These are phyloP conservation scores for Hylia prasina DNA, from an alignment of 2,113 vertebrate species.

Conservation along the genomic window DNA sequence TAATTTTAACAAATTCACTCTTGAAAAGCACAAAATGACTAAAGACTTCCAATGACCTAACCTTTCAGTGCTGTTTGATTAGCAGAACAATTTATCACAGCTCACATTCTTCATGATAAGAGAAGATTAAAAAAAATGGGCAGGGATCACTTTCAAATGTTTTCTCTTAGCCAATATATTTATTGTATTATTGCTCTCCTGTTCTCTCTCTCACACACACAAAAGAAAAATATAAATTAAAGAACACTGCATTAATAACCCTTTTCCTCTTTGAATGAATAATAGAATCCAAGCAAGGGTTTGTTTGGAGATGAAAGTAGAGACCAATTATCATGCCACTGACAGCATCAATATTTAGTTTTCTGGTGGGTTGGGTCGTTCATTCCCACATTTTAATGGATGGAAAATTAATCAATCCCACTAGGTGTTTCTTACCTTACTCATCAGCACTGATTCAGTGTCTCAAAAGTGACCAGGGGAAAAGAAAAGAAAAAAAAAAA, in stretches of 20 bases:
- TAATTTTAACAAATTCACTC: conserved; percentile 82
- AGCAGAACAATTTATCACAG: conserved; percentile 68
- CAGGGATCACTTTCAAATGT: conserved; percentile 48
- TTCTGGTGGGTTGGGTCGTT: neutral
- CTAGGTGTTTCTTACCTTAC: neutral
- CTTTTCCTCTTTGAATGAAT: neutral
- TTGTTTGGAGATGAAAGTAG: conserved; percentile 21
- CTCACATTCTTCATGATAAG: conserved; percentile 49
- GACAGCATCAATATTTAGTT: conserved; percentile 27
- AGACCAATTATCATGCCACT: conserved; percentile 16
- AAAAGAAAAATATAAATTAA: neutral
- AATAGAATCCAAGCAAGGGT: conserved; percentile 8
- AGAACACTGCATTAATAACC: conserved; percentile 22
- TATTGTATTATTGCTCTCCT: neutral
- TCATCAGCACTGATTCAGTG: neutral
- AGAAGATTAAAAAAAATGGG: conserved; percentile 32
- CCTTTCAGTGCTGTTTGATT: conserved; percentile 77
- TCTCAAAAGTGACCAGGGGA: neutral
- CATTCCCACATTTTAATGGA: neutral
- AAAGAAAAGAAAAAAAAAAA: rapidly evolving
- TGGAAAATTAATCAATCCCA: neutral
- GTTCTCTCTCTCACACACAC: neutral
- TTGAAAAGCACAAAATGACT: conserved; percentile 80
- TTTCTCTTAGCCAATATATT: conserved; percentile 35
- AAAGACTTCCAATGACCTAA: conserved; percentile 76